Conservation (phyloP, 1,140 invertebrate species). For the Apis cerana region DNA sequence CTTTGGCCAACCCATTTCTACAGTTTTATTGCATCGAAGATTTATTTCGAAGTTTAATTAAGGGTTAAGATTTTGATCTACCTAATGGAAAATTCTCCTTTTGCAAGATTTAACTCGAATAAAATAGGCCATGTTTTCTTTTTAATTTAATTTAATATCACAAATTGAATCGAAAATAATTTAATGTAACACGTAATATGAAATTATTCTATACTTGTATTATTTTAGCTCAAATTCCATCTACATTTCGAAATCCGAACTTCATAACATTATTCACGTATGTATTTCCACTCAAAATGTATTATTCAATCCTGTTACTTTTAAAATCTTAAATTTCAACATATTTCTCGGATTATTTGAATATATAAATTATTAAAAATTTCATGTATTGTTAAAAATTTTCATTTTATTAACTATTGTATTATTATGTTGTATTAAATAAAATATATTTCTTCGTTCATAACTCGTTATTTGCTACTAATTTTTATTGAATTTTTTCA, state of each 20-base stretch:
- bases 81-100: neutral
- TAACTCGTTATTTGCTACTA: neutral
- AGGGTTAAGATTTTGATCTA: neutral
- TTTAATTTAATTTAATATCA: neutral
- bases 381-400: neutral
- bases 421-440: neutral
- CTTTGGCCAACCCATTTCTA: neutral
- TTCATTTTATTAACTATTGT: no score
- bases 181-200: neutral
- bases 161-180: no score
- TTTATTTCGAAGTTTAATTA: neutral
- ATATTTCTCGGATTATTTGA: neutral
- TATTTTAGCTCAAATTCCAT: neutral
- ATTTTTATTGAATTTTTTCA: neutral
- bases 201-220: neutral
- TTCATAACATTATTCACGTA: neutral
- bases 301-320: neutral
- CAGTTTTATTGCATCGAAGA: neutral
- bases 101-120: neutral
- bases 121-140: no score
- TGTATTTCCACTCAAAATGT: neutral
- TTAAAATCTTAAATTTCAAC: neutral
- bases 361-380: neutral
- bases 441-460: neutral
- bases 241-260: neutral